A percentile compares a stretch with the other conserved stretches of the same genome.
Conservation (phyloP, 2,888 invertebrate genomes). For the Lasioglossum vierecki region DNA sequence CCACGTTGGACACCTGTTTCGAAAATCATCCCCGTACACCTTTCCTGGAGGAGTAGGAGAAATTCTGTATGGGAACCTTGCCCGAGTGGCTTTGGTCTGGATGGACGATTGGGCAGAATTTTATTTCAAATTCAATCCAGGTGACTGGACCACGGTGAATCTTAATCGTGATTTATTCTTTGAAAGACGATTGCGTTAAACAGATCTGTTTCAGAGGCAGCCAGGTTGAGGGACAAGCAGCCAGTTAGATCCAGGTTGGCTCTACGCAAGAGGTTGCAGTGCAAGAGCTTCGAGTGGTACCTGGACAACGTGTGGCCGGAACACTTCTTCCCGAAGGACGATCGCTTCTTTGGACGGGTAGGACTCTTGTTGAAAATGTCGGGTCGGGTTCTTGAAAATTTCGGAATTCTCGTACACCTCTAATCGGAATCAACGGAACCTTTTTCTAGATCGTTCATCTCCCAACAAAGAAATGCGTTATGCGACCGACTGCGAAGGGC, state of each 20-base stretch:
- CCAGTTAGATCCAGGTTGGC: constrained; percentile 87
- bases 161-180: not conserved
- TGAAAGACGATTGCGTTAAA: not conserved
- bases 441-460: constrained; percentile 85
- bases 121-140: constrained; percentile 93
- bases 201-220: constrained; percentile 85
- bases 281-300: constrained; percentile 97
- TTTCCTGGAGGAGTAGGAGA: constrained; percentile 96
- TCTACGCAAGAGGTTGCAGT: constrained; percentile 89
- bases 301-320: constrained; percentile 97
- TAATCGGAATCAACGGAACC: not conserved
- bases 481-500: constrained; percentile 87
- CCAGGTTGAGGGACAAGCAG: constrained; percentile 86
- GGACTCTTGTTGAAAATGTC: not conserved
- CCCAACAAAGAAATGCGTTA: constrained; percentile 86
- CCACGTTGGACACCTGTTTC: constrained; percentile 96
- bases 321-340: constrained; percentile 95
- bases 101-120: constrained; percentile 99
- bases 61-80: constrained; percentile 95
- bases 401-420: not conserved
- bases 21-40: constrained; percentile 96
- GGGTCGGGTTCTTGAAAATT: not conserved
- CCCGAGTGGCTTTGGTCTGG: constrained; percentile 97
- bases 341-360: constrained; percentile 95
- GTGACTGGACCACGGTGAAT: constrained; percentile 72